phyloP scores from a whole-genome alignment of 2,888 invertebrate species.

The Pherbina coryleti region DNA sequence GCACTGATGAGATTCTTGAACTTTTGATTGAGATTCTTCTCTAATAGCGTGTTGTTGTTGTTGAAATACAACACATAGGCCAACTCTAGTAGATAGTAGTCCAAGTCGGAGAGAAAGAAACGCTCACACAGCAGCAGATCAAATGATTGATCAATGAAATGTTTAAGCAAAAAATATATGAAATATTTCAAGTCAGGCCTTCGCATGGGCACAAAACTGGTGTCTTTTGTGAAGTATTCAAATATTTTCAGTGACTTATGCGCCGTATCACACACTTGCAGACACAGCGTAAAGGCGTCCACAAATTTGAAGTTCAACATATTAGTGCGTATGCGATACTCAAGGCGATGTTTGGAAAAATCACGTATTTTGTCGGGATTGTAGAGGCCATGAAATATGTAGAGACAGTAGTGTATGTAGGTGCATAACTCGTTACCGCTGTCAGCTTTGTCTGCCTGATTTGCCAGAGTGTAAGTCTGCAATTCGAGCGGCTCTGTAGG shows the following conservation, averaged over 20 bases:
- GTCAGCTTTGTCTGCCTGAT: conserved; percentile 32
- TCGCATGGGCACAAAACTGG: conserved; percentile 68
- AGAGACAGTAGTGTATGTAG: conserved; percentile 69
- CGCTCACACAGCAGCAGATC: conserved; percentile 66
- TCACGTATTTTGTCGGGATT: conserved; percentile 66
- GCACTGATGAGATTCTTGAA: conserved; percentile 61
- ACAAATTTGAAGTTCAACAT: conserved; percentile 69
- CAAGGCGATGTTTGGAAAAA: conserved; percentile 61
- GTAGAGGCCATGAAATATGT: conserved; percentile 69
- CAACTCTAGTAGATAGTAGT: conserved; percentile 68
- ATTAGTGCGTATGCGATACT: conserved; percentile 67
- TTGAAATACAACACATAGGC: conserved; percentile 69
- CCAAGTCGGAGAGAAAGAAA: conserved; percentile 67
- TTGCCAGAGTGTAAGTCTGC: conserved; percentile 37
- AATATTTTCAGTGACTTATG: conserved; percentile 67
- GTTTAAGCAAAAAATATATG: conserved; percentile 67
- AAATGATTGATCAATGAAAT: conserved; percentile 65
- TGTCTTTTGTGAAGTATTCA: conserved; percentile 70
- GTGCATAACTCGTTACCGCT: conserved; percentile 54
- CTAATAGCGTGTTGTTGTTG: conserved; percentile 66
- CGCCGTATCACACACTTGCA: conserved; percentile 61
- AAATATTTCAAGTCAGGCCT: conserved; percentile 68
- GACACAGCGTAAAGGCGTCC: conserved; percentile 67
- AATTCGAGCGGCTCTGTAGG: conserved; percentile 16
- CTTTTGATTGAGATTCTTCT: conserved; percentile 66